These are phyloP conservation scores for Dolichomitus sp. DNA, from an alignment of 2,888 invertebrate species.

Conservation along the genomic window DNA sequence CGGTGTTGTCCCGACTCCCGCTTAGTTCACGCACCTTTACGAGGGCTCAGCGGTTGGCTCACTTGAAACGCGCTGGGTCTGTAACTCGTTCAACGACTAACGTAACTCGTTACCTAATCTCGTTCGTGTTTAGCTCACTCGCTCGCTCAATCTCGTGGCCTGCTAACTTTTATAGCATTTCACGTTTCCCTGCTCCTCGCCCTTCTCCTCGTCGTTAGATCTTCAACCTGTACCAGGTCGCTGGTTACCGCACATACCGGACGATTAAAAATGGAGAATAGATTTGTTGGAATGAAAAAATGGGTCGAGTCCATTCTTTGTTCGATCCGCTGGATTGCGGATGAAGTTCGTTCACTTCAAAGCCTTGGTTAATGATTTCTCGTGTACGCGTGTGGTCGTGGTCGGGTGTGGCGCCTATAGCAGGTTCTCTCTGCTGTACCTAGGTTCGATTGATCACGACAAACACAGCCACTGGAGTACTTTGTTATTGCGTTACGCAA, in stretches of 20 bases:
- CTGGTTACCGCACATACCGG: background rate
- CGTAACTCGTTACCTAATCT: slow-evolving; percentile 78
- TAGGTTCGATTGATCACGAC: slow-evolving; percentile 47
- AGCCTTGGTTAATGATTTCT: background rate
- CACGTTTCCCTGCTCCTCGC: slow-evolving; percentile 24
- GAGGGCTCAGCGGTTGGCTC: slow-evolving; percentile 68
- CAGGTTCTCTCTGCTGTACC: slow-evolving; percentile 32
- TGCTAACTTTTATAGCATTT: slow-evolving; percentile 54
- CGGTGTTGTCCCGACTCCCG: slow-evolving; percentile 10
- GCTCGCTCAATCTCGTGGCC: slow-evolving; percentile 40
- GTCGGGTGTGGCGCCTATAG: slow-evolving; percentile 36
- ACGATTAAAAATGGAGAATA: background rate
- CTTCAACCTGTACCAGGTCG: background rate
- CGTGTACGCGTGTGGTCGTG: slow-evolving; percentile 30
- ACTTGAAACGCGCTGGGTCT: slow-evolving; percentile 58
- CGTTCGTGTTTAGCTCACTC: slow-evolving; percentile 60
- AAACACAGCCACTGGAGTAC: slow-evolving; percentile 24
- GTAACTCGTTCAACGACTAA: slow-evolving; percentile 71
- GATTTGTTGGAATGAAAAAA: slow-evolving; percentile 2
- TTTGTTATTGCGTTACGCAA: slow-evolving; percentile 58
- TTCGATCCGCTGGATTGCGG: background rate
- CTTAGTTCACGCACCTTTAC: slow-evolving; percentile 68
- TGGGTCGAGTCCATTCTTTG: background rate
- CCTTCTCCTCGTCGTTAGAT: background rate
- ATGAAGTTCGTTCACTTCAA: slow-evolving; percentile 12